A percentile compares a stretch with the other conserved stretches of the same genome.
Conservation (phyloP, 1,140 invertebrate species). For the Drosophila pseudoobscura region DNA sequence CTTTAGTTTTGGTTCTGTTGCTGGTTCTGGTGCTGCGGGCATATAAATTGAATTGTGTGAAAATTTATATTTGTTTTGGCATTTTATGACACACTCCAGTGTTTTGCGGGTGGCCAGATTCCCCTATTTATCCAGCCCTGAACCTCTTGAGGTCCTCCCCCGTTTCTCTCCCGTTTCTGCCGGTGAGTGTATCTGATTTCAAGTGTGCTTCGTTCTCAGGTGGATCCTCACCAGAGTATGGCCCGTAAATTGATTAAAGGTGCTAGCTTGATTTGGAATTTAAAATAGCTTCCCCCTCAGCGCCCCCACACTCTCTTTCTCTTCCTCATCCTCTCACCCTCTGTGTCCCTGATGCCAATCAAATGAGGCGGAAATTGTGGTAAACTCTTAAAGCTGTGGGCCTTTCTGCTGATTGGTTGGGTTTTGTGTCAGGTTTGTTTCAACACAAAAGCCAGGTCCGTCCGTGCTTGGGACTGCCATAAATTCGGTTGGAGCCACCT, state of each 20-base stretch:
- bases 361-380: constrained; percentile 77
- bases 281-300: constrained; percentile 40
- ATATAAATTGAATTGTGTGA: constrained; percentile 73
- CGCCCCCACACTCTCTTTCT: background rate
- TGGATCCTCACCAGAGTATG: constrained; percentile 10
- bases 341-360: constrained; percentile 43
- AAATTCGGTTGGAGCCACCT: constrained; percentile 46
- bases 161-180: background rate
- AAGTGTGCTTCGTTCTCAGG: constrained; percentile 14
- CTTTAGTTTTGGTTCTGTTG: background rate
- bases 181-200: constrained; percentile 28
- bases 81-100: constrained; percentile 70
- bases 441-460: constrained; percentile 36
- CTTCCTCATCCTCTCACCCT: background rate
- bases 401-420: constrained; percentile 63
- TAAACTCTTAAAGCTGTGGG: constrained; percentile 60
- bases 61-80: constrained; percentile 73
- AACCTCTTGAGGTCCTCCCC: background rate
- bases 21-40: constrained; percentile 29
- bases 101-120: constrained; percentile 45
- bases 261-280: constrained; percentile 61
- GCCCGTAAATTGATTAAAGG: constrained; percentile 69
- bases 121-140: constrained; percentile 5
- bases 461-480: constrained; percentile 42
- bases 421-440: constrained; percentile 55